Evolutionary conservation across 30 jellyfish, hydroid and myxozoan species (phyloP), one percentile per base, ranked within the genome.

Genomic region (Nemopilema nomurai): DNA sequence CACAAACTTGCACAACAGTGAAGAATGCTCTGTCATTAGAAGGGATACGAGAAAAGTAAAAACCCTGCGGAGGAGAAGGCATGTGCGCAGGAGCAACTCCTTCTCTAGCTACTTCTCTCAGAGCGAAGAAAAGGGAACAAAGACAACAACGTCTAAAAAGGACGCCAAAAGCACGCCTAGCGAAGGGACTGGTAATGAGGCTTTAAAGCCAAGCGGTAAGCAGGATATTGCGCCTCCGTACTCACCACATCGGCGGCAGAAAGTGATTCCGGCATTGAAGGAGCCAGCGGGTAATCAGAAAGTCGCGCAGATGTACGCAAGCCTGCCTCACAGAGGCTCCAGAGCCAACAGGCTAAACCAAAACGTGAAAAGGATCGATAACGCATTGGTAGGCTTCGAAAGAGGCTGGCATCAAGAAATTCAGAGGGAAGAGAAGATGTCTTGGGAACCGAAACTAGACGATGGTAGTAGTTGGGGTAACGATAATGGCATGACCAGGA

Each of bases 61-160:
- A 78, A 69, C 94, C 22, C 84, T 85, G 66, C 88, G 94, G 16
- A 68, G 89, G 31, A 73, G 89, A 17, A 32, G 94, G 17, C 94
- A 85, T 51, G 94, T 85, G 20, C 76, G 94, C 49, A 41, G 94
- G 79, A 85, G 94, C 77, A 85, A 85, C 29, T 85, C 94, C 7
- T 85, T 85, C 53, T 85, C 94, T 7, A 85, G 94, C 53, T 85
- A 85, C 28, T 85, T 85, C 79, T 65, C 86, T 21, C 84, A 49
- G 49, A 51, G 17, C 66, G 74, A 79, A 1, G 89, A 79, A 1
- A 63, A 79, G 23, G 26, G 51, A 17, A 1, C 19, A 49, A 74
- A 63, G 57, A 82, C 29, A 22, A 32, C 32, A 22, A 16, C 72
- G 23, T 28, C 67, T 18, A 29, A 33, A 0, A 74, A 16, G 17